Base-by-base conservation (phyloP, 2,888 invertebrate genomes). In the Schizaphis graminum region DNA sequence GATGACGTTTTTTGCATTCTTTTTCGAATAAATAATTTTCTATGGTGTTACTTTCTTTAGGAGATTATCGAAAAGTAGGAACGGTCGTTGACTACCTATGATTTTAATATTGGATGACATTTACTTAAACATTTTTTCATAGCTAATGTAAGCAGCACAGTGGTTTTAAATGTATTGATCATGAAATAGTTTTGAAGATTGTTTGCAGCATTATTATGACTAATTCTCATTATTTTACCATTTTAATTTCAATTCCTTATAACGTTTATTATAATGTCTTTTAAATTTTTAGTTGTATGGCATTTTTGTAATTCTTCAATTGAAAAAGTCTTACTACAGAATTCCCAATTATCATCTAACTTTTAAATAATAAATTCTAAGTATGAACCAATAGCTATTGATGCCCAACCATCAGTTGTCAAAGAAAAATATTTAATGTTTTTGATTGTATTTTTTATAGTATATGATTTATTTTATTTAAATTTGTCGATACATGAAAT, bases 141-240 rank as follows among this genome's bases (percentile, higher is more conserved):
- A 13, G 13, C 49, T 53, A 53, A 16, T 53, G 49, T 77, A 77
- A 24, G 77, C n/a, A 77, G 77, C 77, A 77, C 77, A 77, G 13
- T 3, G 11, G 21, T 24, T 77, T 77, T 77, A 77, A 28, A 77
- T 77, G 28, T 85, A 26, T 44, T 85, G 41, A 85, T 85, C 85
- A 44, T 85, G 21, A 85, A 35, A 85, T 85, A 85, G 1, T 87
- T 87, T 87, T 26, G 49, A 49, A 28, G 49, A 49, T 47, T 26
- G 87, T 87, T 41, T 85, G 41, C 41, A 85, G 85, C 85, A 85
- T 85, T 85, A 85, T 85, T 44, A 85, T 47, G 44, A 47, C 44
- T 47, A 47, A 47, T 47, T 47, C 44, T 8, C 44, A 47, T 47
- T 47, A 47, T 47, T 47, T 47, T 47, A 47, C 44, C 44, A 47